A percentile compares a stretch with the other conserved stretches of the same genome.
These are phyloP conservation scores for Stegodyphus dumicola DNA, from an alignment of 1,140 invertebrate genomes.

Conservation along the genomic window DNA sequence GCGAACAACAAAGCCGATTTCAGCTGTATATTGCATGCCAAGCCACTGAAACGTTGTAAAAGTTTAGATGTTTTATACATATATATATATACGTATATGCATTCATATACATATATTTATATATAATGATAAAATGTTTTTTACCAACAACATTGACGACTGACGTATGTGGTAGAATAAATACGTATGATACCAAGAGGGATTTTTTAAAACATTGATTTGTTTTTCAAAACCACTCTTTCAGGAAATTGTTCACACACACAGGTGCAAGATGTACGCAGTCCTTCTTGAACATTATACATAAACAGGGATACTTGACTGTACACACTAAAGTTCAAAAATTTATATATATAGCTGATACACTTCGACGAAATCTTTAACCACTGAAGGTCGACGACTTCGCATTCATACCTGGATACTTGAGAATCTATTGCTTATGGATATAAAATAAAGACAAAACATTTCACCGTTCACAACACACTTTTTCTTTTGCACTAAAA, in stretches of 20 bases:
- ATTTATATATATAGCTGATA: not conserved
- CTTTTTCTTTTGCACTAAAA: not conserved
- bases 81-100: constrained; percentile 40
- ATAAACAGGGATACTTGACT: constrained; percentile 47
- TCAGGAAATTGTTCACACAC: constrained; percentile 41
- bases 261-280: constrained; percentile 46
- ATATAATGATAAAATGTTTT: constrained; percentile 57
- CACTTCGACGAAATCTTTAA: not conserved
- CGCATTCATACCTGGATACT: not conserved
- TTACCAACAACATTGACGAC: constrained; percentile 60
- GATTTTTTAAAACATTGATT: constrained; percentile 46
- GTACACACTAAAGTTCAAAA: constrained; percentile 33
- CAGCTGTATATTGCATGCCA: constrained; percentile 59
- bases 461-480: too few species aligned
- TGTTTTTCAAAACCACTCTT: constrained; percentile 48
- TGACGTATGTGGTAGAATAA: constrained; percentile 61
- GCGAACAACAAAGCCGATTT: constrained; percentile 48
- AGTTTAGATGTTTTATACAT: constrained; percentile 23
- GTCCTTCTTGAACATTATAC: constrained; percentile 34
- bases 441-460: too few species aligned
- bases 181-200: constrained; percentile 60
- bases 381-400: not conserved
- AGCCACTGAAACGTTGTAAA: constrained; percentile 59
- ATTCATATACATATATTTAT: constrained; percentile 60
- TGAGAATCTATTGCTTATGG: constrained; percentile 14